Evolutionary conservation across 1,140 invertebrate species (phyloP).

Genomic region (Steinernema feltiae): DNA sequence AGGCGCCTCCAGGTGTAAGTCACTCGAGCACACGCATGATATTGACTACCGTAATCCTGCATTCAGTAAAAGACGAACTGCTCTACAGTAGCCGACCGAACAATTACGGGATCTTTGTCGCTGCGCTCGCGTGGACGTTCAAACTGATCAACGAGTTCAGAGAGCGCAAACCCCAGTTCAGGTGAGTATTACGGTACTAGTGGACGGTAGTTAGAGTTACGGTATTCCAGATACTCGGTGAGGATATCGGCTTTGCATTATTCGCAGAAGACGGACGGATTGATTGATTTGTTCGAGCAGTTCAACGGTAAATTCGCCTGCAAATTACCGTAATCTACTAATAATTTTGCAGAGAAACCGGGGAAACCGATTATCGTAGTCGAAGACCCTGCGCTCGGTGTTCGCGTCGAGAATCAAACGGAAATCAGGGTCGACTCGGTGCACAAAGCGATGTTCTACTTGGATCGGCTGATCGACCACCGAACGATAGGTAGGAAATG

Average conservation of each 20-base stretch:
- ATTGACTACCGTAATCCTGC: neutral
- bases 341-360: slow-evolving; percentile 30
- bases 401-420: slow-evolving; percentile 32
- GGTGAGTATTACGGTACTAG: neutral
- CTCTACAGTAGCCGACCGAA: neutral
- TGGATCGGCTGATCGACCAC: slow-evolving; percentile 39
- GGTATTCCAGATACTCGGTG: neutral
- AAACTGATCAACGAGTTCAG: slow-evolving; percentile 3
- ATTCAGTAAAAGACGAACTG: slow-evolving; percentile 5
- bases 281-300: slow-evolving; percentile 33
- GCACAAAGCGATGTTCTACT: slow-evolving; percentile 38
- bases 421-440: slow-evolving; percentile 38
- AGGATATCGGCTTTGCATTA: slow-evolving; percentile 38
- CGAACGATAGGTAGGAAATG: slow-evolving; percentile 28
- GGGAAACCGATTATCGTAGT: slow-evolving; percentile 28
- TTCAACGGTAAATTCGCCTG: slow-evolving; percentile 23
- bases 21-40: neutral
- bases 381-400: slow-evolving; percentile 30
- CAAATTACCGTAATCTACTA: neutral
- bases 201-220: neutral
- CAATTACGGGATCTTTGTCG: slow-evolving; percentile 2
- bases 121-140: neutral
- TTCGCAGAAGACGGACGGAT: slow-evolving; percentile 30
- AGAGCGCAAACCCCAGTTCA: neutral
- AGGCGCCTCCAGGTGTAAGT: neutral